Base-by-base conservation (phyloP, 1,140 invertebrate species). In the Neocloeon triangulifer region DNA sequence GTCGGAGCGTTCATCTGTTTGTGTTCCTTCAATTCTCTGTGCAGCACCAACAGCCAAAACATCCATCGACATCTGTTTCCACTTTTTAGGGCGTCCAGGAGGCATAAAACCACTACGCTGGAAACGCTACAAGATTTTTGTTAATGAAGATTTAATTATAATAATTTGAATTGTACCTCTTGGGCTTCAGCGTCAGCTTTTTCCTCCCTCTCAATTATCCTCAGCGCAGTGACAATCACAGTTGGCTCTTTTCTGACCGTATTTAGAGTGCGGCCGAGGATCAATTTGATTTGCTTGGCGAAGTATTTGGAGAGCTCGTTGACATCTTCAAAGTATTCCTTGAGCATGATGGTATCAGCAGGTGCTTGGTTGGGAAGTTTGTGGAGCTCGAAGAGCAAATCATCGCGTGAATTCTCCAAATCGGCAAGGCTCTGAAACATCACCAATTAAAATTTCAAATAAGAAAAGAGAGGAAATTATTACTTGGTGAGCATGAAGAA, bases 141-240 rank as follows among this genome's bases (percentile, higher is more conserved):
- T n/a, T n/a, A n/a, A n/a, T 13, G 29, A 0, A 39, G 17, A 17
- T 8, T 9, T 37, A 19, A 8, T 2, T 13, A 18, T 29, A 2
- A 5, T 29, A 3, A 28, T 14, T 6, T 5, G 10, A 28, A n/a
- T 6, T 5, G 10, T 46, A 64, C 61, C 54, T 69, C 68, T 27
- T 77, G 40, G 1, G 80, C 75, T 53, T 75, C 71, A 41, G 69
- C 64, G 58, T 91, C 85, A 13, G 76, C 67, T 52, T 82, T 86
- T 47, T 97, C 89, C 58, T 98, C 94, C 37, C 92, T 59, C 53
- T 97, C 91, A 42, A 98, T 88, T 32, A 98, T 95, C 38, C 94
- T 62, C 4, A 98, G 51, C 0, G 85, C 89, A 1, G 91, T 96
- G 0, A 97, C 94, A 45, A 98, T 86, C 4, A 92, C 70, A 1